phyloP scores from a whole-genome alignment of 2,888 invertebrate species.

The Mythimna albipuncta region DNA sequence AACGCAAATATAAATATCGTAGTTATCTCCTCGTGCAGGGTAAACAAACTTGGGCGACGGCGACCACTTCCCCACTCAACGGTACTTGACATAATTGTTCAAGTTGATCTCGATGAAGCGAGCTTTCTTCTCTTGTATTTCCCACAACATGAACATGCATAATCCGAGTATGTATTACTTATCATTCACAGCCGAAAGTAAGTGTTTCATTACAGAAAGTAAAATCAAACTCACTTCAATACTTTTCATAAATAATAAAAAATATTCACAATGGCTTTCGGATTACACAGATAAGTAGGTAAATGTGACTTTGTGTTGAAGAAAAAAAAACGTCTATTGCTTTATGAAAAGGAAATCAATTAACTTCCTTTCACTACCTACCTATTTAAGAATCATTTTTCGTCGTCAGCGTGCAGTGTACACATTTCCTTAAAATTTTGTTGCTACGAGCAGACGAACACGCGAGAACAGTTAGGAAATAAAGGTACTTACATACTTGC shows the following conservation, averaged over 20 bases:
- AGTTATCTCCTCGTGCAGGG: conserved; percentile 67
- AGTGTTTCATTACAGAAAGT: conserved; percentile 55
- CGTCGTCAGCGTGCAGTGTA: conserved; percentile 39
- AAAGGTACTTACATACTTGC: conserved; percentile 77
- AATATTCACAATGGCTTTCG: conserved; percentile 44
- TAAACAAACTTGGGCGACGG: conserved; percentile 73
- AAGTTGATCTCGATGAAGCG: conserved; percentile 61
- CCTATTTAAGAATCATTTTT: conserved; percentile 54
- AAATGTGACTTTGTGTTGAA: conserved; percentile 44
- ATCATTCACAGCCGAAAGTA: conserved; percentile 37
- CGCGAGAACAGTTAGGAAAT: conserved; percentile 77
- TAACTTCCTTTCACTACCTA: conserved; percentile 63
- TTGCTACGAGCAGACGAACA: conserved; percentile 62
- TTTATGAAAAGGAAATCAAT: conserved; percentile 62
- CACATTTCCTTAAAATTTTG: conserved; percentile 59
- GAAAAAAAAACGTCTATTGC: conserved; percentile 42
- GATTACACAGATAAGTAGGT: conserved; percentile 58
- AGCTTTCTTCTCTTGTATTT: conserved; percentile 50
- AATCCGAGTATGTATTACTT: conserved; percentile 32
- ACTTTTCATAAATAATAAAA: conserved; percentile 31
- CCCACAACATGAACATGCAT: conserved; percentile 33
- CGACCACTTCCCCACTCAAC: conserved; percentile 70
- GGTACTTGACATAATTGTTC: conserved; percentile 71
- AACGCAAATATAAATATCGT: conserved; percentile 71
- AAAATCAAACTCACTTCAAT: conserved; percentile 50